Evolutionary conservation across 2,888 invertebrate species (phyloP).

Genomic region (Blastobasis adustella): DNA sequence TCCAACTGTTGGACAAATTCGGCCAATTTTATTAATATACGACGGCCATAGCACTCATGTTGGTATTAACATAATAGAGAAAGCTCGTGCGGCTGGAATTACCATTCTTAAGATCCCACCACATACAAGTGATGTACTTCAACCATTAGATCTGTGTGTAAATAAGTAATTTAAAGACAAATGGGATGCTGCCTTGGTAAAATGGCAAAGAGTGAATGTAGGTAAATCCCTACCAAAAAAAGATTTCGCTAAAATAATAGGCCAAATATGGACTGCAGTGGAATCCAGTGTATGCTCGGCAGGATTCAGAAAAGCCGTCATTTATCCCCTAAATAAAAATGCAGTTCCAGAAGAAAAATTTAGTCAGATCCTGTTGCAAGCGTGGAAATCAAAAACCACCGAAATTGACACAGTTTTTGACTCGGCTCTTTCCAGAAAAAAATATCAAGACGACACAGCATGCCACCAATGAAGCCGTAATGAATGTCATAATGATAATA

Average conservation of each 20-base stretch:
- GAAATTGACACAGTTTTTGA: not conserved
- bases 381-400: not conserved
- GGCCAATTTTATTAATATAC: constrained; percentile 17
- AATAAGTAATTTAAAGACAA: constrained; percentile 21
- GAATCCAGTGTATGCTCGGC: constrained; percentile 13
- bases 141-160: constrained; percentile 17
- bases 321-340: constrained; percentile 18
- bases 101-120: constrained; percentile 17
- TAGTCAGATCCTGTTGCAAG: constrained; percentile 4
- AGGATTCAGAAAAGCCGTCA: constrained; percentile 24
- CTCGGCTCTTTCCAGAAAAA: not conserved
- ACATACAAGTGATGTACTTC: constrained; percentile 19
- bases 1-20: constrained; percentile 11
- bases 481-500: not conserved
- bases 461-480: not conserved
- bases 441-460: not conserved
- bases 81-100: constrained; percentile 2
- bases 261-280: constrained; percentile 17
- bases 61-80: constrained; percentile 13
- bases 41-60: constrained; percentile 21
- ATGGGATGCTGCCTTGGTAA: constrained; percentile 18
- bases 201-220: constrained; percentile 18
- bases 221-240: constrained; percentile 14
- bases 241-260: constrained; percentile 18
- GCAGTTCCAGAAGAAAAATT: constrained; percentile 12